These are phyloP conservation scores for Tholera decimalis DNA, from an alignment of 2,888 invertebrate species.

Conservation along the genomic window DNA sequence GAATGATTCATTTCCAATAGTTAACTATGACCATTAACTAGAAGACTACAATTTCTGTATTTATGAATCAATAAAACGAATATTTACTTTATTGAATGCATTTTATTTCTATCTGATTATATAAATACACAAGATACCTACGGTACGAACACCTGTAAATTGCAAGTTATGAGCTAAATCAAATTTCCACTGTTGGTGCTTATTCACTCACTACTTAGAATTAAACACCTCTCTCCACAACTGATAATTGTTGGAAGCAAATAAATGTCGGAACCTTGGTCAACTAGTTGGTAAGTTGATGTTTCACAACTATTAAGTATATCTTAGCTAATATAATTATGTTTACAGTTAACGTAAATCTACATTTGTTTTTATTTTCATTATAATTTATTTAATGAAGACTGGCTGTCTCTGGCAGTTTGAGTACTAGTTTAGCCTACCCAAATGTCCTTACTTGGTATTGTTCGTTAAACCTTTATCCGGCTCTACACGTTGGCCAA, in stretches of 20 bases:
- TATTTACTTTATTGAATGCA: conserved; percentile 49
- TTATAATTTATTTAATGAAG: no score
- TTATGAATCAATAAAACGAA: conserved; percentile 59
- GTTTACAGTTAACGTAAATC: no score
- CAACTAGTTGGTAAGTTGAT: conserved; percentile 1
- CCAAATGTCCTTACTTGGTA: no score
- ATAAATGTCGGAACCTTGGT: neutral
- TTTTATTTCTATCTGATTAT: conserved; percentile 55
- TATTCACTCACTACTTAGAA: conserved; percentile 43
- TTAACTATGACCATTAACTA: conserved; percentile 5
- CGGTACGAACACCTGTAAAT: conserved; percentile 8
- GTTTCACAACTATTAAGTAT: neutral
- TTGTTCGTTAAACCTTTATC: no score
- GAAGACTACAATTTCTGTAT: conserved; percentile 41
- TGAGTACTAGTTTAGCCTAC: no score
- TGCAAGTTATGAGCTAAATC: conserved; percentile 40
- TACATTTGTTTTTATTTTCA: no score
- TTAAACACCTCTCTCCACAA: conserved; percentile 20
- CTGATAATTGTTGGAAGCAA: conserved; percentile 41
- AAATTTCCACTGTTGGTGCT: conserved; percentile 39
- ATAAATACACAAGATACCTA: conserved; percentile 30
- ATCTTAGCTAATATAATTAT: no score
- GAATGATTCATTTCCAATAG: conserved; percentile 18
- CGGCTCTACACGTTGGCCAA: no score
- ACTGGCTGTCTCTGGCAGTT: no score